Percentiles rank a stretch among this genome's conserved stretches.
Conservation (phyloP, 37 sponge, comb jelly and placozoan genomes). For the Spongilla lacustris region DNA sequence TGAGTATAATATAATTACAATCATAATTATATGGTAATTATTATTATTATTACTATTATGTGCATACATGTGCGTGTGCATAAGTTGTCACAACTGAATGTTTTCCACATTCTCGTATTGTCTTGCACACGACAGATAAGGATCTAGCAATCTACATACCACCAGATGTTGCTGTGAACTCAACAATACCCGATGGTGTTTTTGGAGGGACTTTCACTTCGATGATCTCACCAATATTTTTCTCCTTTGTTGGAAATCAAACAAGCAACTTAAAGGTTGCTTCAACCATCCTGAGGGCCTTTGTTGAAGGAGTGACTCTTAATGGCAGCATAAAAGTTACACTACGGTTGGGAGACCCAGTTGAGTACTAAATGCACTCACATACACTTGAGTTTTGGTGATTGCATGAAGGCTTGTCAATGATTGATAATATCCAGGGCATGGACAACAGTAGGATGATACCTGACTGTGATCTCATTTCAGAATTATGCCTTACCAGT, state of each 20-base stretch:
- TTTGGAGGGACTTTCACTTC: not conserved
- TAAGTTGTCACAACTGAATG: too few species aligned
- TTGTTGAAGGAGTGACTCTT: not conserved
- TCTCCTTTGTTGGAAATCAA: not conserved
- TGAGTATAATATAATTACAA: too few species aligned
- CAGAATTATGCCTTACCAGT: not conserved
- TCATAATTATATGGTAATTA: too few species aligned
- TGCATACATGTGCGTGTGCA: too few species aligned
- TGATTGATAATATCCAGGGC: not conserved
- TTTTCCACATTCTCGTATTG: too few species aligned
- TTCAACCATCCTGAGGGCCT: not conserved
- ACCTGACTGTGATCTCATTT: too few species aligned
- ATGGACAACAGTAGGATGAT: not conserved
- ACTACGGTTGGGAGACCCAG: slow-evolving; percentile 1
- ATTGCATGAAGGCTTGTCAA: not conserved
- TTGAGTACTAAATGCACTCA: not conserved
- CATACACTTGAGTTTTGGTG: too few species aligned
- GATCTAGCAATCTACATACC: not conserved
- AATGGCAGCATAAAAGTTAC: not conserved
- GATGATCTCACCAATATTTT: not conserved
- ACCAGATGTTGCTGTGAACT: not conserved
- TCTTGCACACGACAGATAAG: not conserved
- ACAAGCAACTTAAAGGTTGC: not conserved
- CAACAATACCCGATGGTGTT: not conserved
- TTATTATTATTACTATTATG: too few species aligned